These are phyloP conservation scores for Apotomis betuletana DNA, from an alignment of 2,888 invertebrate species.

Conservation along the genomic window DNA sequence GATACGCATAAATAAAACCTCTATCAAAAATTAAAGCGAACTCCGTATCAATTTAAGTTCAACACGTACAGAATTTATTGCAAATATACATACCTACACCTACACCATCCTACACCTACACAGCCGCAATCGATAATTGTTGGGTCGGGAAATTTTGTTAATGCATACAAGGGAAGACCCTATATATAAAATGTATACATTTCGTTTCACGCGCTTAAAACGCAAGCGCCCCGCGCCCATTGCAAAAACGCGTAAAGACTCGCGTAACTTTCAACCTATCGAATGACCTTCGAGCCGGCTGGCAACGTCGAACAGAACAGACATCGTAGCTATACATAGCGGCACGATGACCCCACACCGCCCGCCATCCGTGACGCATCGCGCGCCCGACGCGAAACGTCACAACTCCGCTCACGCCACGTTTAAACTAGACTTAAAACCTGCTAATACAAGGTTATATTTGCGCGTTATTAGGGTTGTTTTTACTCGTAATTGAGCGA, in stretches of 20 bases:
- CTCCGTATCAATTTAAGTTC: too few relatives aligned
- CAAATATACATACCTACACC: too few relatives aligned
- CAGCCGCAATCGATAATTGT: too few relatives aligned
- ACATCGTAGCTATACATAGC: conserved; percentile 35
- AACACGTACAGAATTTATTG: too few relatives aligned
- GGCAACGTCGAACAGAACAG: conserved; percentile 40
- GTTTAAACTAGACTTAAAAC: background rate
- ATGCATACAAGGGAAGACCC: too few relatives aligned
- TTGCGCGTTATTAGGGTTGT: conserved; percentile 12
- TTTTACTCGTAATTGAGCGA: conserved; percentile 18
- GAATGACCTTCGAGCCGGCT: conserved; percentile 41
- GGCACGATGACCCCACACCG: conserved; percentile 41
- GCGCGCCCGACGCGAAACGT: conserved; percentile 10
- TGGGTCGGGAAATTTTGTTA: too few relatives aligned
- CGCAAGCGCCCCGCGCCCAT: too few relatives aligned
- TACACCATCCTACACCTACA: too few relatives aligned
- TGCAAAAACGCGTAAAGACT: background rate
- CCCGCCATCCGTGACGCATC: conserved; percentile 41
- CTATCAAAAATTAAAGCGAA: too few relatives aligned
- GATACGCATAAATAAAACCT: too few relatives aligned
- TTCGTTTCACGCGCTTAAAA: background rate
- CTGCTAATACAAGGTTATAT: background rate
- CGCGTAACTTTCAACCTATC: conserved; percentile 41
- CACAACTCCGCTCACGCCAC: conserved; percentile 3
- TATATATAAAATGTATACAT: too few relatives aligned